Evolutionary conservation across 2,113 vertebrate genomes (phyloP).

Genomic region (Petrocephalus zakoni): DNA sequence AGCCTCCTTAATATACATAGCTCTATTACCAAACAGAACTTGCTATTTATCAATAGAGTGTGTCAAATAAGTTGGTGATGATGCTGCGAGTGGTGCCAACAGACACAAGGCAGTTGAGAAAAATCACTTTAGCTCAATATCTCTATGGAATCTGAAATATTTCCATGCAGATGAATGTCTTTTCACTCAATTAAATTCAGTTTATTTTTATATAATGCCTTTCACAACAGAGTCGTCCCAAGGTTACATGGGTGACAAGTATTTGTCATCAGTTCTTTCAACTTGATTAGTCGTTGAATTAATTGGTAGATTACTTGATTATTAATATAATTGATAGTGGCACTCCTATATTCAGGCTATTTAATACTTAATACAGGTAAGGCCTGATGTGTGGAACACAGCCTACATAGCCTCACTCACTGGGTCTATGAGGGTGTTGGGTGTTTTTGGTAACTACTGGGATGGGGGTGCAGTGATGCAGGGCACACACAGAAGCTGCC

Average conservation of each 20-base stretch:
- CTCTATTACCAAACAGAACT: background rate
- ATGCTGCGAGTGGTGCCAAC: background rate
- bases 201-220: too few relatives aligned
- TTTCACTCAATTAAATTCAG: too few relatives aligned
- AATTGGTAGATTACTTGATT: background rate
- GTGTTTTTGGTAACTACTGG: background rate
- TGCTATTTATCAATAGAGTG: background rate
- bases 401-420: background rate
- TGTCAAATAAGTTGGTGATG: background rate
- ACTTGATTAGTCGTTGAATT: background rate
- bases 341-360: background rate
- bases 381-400: background rate
- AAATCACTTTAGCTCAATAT: background rate
- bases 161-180: background rate
- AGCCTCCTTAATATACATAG: background rate
- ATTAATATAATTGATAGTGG: background rate
- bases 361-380: background rate
- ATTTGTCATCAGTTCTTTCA: background rate
- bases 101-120: background rate
- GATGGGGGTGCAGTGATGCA: background rate
- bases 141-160: background rate
- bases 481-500: background rate
- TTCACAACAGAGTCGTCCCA: too few relatives aligned
- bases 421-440: background rate
- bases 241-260: too few relatives aligned